Evolutionary conservation across 2,888 invertebrate genomes (phyloP).

Genomic region (Hypena proboscidalis): DNA sequence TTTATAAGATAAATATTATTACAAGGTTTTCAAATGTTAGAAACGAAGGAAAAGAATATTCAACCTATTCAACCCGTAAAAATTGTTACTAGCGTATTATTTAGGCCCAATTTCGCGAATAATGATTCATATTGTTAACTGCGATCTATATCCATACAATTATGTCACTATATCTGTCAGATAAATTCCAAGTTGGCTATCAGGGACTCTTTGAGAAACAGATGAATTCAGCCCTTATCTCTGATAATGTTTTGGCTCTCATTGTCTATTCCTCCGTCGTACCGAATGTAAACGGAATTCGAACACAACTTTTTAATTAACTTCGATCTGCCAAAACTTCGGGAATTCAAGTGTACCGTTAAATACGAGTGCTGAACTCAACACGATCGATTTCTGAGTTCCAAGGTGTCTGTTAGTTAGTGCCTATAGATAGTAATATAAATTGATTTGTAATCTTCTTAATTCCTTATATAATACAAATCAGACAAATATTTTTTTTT

Average conservation of each 20-base stretch:
- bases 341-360: conserved; percentile 44
- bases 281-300: conserved; percentile 39
- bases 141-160: no score
- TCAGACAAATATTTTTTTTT: no score
- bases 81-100: conserved; percentile 22
- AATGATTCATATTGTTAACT: not conserved
- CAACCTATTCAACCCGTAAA: conserved; percentile 19
- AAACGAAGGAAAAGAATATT: conserved; percentile 26
- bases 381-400: conserved; percentile 47
- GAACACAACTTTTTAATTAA: conserved; percentile 59
- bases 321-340: conserved; percentile 53
- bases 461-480: no score
- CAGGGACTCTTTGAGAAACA: no score
- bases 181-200: no score
- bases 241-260: conserved; percentile 42
- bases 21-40: conserved; percentile 26
- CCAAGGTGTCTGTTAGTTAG: no score
- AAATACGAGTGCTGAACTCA: conserved; percentile 41
- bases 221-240: no score
- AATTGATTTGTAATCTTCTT: no score
- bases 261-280: conserved; percentile 46
- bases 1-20: conserved; percentile 32
- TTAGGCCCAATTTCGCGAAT: no score
- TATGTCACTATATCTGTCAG: no score
- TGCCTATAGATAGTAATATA: no score